Conservation (phyloP, 1,140 invertebrate genomes). For the Acromyrmex echinatior region DNA sequence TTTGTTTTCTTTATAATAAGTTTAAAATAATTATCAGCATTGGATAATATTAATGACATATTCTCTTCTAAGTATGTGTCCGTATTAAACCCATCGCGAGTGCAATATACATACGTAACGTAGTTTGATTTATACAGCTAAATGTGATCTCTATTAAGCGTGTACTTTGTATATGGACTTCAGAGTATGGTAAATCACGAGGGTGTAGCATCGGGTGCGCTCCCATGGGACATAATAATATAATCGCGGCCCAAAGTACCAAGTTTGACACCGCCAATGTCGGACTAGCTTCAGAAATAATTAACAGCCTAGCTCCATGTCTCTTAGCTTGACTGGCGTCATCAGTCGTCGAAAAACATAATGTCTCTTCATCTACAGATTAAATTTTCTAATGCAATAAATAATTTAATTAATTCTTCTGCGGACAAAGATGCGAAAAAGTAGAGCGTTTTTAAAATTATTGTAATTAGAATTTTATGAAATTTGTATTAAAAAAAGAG, state of each 20-base stretch:
- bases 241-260: slow-evolving; percentile 39
- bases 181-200: slow-evolving; percentile 57
- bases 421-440: neutral
- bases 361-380: neutral
- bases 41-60: too few relatives aligned
- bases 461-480: neutral
- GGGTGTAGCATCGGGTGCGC: slow-evolving; percentile 3
- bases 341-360: neutral
- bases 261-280: slow-evolving; percentile 51
- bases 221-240: slow-evolving; percentile 46
- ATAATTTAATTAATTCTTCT: neutral
- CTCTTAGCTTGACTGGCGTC: neutral
- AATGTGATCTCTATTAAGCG: slow-evolving; percentile 69
- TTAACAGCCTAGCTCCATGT: slow-evolving; percentile 38
- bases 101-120: neutral
- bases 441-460: neutral
- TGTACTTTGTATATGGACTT: slow-evolving; percentile 48
- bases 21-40: neutral
- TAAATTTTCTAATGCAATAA: neutral
- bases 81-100: slow-evolving; percentile 2
- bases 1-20: neutral
- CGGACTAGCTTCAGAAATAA: slow-evolving; percentile 54
- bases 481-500: neutral
- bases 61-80: neutral
- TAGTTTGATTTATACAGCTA: slow-evolving; percentile 63